phyloP scores from a whole-genome alignment of 1,140 invertebrate species.

The Melanaphis sacchari region DNA sequence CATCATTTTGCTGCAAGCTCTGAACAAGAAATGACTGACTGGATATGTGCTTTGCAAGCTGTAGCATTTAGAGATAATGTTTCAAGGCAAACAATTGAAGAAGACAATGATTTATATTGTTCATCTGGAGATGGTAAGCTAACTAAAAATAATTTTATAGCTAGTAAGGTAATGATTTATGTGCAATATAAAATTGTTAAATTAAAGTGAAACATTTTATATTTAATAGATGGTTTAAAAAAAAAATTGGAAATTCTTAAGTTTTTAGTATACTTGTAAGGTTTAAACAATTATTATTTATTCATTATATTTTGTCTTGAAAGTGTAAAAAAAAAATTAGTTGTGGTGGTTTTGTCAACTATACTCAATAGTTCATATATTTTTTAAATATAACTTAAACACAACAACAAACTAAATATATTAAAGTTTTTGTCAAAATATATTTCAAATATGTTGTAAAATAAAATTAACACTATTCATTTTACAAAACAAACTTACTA shows the following conservation, averaged over 20 bases:
- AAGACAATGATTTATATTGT: constrained; percentile 87
- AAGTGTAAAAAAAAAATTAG: background rate
- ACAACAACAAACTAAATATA: too few species aligned
- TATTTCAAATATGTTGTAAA: too few species aligned
- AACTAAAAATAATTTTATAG: background rate
- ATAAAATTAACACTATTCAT: too few species aligned
- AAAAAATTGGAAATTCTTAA: too few species aligned
- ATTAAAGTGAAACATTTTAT: background rate
- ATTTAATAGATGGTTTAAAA: too few species aligned
- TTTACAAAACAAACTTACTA: too few species aligned
- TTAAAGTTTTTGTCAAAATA: too few species aligned
- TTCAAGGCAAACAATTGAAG: constrained; percentile 74
- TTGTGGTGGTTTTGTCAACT: background rate
- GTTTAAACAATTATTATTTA: background rate
- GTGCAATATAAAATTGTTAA: background rate
- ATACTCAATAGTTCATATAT: background rate
- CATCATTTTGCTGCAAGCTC: constrained; percentile 76
- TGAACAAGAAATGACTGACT: constrained; percentile 76
- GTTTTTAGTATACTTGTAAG: too few species aligned
- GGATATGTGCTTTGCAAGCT: constrained; percentile 78
- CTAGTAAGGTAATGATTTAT: too few species aligned
- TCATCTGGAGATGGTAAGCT: constrained; percentile 73
- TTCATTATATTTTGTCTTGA: background rate
- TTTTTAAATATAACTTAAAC: background rate
- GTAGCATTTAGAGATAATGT: constrained; percentile 81